These are phyloP conservation scores for Beris chalybata DNA, from an alignment of 2,888 invertebrate species.

Conservation along the genomic window DNA sequence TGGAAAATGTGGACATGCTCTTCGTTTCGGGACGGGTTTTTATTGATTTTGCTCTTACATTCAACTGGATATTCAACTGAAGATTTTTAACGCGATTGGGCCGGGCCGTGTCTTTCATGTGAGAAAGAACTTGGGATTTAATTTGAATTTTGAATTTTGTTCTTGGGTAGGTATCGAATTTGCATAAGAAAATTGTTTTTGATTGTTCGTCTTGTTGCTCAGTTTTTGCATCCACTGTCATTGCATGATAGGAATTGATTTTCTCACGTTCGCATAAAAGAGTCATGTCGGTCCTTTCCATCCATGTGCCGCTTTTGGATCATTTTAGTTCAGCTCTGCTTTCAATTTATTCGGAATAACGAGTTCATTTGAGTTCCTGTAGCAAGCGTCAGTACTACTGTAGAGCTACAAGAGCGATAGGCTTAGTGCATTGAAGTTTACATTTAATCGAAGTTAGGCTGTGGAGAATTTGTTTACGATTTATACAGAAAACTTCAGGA, in stretches of 20 bases:
- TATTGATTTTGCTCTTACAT: slow-evolving; percentile 23
- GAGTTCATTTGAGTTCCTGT: no score
- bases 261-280: slow-evolving; percentile 25
- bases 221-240: not conserved
- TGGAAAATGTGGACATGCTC: slow-evolving; percentile 17
- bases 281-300: no score
- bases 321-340: no score
- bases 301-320: no score
- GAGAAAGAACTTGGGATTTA: not conserved
- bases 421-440: no score
- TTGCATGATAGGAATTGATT: slow-evolving; percentile 20
- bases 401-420: no score
- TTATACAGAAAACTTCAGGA: no score
- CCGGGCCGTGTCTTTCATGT: not conserved
- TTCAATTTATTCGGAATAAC: no score
- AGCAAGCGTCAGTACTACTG: no score
- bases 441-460: no score
- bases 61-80: not conserved
- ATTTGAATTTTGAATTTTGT: not conserved
- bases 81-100: not conserved
- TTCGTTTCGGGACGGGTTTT: slow-evolving; percentile 4
- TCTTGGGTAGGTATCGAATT: slow-evolving; percentile 7
- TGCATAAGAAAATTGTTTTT: slow-evolving; percentile 31
- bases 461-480: no score
- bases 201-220: slow-evolving; percentile 26